These are phyloP conservation scores for Epinephelus malabaricus DNA, from an alignment of 2,797 vertebrate species.

Conservation along the genomic window DNA sequence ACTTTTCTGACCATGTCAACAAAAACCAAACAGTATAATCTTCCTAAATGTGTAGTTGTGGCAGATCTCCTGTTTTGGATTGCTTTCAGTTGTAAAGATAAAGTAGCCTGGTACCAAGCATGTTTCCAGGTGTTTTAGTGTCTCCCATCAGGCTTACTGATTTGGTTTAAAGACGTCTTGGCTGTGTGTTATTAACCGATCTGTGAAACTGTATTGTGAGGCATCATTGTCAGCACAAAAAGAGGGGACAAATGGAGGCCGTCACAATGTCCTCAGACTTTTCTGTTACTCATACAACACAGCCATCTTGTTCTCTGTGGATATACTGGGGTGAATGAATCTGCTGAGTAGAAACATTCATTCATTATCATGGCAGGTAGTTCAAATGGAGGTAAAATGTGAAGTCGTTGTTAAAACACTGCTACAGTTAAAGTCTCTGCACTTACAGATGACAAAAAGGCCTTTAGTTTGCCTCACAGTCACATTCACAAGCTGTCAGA, in stretches of 20 bases:
- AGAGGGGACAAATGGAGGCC: neutral
- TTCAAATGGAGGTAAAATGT: constrained; percentile 14
- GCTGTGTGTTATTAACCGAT: neutral
- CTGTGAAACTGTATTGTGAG: neutral
- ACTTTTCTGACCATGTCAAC: neutral
- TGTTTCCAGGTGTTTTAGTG: neutral
- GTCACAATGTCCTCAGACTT: constrained; percentile 17
- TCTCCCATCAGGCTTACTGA: neutral
- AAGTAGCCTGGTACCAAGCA: neutral
- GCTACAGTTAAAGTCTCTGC: neutral
- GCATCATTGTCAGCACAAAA: neutral
- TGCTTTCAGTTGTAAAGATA: neutral
- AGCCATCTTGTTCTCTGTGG: constrained; percentile 20
- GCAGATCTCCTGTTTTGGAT: neutral
- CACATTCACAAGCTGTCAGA: neutral
- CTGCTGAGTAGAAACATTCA: constrained; percentile 14
- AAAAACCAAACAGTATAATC: neutral
- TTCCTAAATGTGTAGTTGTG: neutral
- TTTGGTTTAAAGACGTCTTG: neutral
- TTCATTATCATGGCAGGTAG: constrained; percentile 12
- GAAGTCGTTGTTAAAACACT: constrained; percentile 3
- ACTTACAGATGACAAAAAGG: constrained; percentile 10
- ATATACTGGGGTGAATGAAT: neutral
- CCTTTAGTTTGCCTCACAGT: neutral
- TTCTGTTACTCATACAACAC: constrained; percentile 13